Evolutionary conservation across 2,113 vertebrate species (phyloP).

Genomic region (Tetrao urogallus): DNA sequence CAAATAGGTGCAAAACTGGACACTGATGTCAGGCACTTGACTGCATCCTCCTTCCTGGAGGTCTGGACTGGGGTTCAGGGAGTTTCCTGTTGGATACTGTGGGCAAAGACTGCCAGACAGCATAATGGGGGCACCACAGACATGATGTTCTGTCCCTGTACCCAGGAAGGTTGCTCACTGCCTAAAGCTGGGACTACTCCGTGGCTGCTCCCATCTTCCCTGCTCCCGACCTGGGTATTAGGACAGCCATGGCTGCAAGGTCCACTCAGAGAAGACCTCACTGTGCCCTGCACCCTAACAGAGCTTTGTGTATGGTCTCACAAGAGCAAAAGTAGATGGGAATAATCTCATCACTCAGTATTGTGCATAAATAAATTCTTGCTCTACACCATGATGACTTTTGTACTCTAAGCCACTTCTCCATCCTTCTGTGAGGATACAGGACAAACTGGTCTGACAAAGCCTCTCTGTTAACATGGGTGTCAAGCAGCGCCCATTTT

Average conservation of each 20-base stretch:
- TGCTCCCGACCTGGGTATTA: background rate
- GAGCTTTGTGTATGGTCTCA: background rate
- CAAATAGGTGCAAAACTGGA: background rate
- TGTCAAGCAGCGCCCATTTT: background rate
- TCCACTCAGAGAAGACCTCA: no score
- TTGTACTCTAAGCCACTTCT: background rate
- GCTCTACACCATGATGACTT: background rate
- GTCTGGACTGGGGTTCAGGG: background rate
- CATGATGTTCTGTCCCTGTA: background rate
- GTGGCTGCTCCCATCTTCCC: background rate
- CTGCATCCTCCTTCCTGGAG: background rate
- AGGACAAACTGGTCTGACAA: background rate
- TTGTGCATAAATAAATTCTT: background rate
- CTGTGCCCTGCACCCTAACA: background rate
- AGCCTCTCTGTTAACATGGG: background rate
- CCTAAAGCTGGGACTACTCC: background rate
- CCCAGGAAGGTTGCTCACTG: rapidly evolving
- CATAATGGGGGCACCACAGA: rapidly evolving
- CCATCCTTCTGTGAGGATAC: background rate
- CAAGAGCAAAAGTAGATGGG: background rate
- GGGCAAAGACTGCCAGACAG: background rate
- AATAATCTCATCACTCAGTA: background rate
- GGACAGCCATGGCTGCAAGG: background rate
- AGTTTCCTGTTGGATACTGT: background rate
- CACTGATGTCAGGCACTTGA: background rate